Evolutionary conservation across 2,113 vertebrate genomes (phyloP).

Genomic region (Cottus gobio): DNA sequence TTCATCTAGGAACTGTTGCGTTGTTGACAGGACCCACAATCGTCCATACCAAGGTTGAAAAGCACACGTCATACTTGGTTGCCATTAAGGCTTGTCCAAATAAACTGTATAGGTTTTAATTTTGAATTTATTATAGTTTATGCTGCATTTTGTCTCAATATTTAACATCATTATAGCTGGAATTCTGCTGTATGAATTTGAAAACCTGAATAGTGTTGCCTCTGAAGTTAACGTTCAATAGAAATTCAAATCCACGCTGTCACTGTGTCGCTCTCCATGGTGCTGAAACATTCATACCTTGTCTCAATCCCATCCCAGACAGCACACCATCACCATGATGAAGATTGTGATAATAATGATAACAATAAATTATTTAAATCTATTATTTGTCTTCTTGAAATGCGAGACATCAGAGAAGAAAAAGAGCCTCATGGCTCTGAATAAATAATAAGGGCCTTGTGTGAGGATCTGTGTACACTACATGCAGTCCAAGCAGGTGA

Average conservation of each 20-base stretch:
- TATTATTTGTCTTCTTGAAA: not conserved
- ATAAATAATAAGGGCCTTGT: not conserved
- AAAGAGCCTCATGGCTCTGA: not conserved
- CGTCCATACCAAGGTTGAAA: not conserved
- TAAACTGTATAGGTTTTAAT: not conserved
- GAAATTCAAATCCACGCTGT: no score
- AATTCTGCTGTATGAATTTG: not conserved
- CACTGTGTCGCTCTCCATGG: no score
- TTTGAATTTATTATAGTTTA: not conserved
- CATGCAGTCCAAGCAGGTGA: not conserved
- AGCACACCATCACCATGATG: no score
- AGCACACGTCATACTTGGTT: not conserved
- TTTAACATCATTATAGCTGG: not conserved
- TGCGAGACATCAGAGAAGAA: not conserved
- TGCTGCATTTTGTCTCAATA: not conserved
- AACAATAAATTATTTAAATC: not conserved
- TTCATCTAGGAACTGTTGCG: not conserved
- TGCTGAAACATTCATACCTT: no score
- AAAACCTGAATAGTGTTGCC: not conserved
- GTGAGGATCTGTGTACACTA: not conserved
- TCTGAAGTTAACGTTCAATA: no score
- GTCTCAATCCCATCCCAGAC: no score
- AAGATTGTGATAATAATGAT: no score
- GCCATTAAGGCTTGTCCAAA: no score
- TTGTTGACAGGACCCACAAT: not conserved